Evolutionary conservation across 2,888 invertebrate species (phyloP).

Genomic region (Xestia rhomboidea): DNA sequence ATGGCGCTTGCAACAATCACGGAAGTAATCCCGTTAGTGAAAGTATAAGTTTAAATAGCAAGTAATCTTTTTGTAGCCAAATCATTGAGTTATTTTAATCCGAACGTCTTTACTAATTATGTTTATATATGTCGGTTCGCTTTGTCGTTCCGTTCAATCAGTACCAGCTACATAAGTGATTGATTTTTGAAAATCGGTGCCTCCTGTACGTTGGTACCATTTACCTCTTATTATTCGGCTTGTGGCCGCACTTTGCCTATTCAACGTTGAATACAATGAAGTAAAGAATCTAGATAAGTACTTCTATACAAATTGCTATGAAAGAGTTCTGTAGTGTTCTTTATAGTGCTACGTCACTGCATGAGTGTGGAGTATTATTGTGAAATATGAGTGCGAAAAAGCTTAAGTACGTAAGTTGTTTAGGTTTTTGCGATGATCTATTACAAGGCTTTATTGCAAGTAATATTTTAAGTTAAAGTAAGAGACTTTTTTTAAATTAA

Average conservation of each 20-base stretch:
- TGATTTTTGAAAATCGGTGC: conserved; percentile 87
- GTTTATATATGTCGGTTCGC: conserved; percentile 47
- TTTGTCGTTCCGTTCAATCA: conserved; percentile 86
- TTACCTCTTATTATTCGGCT: conserved; percentile 75
- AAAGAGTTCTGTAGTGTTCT: conserved; percentile 52
- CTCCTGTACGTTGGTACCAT: conserved; percentile 84
- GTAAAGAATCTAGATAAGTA: conserved; percentile 63
- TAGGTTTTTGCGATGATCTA: conserved; percentile 33
- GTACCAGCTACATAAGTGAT: conserved; percentile 89
- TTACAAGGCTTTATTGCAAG: conserved; percentile 26
- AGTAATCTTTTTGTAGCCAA: background rate
- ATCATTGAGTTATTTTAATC: conserved; percentile 38
- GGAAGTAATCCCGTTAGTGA: too few relatives aligned
- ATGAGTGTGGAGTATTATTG: conserved; percentile 47
- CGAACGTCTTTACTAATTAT: conserved; percentile 45
- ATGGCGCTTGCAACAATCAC: too few relatives aligned
- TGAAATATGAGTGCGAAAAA: conserved; percentile 48
- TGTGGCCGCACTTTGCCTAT: conserved; percentile 69
- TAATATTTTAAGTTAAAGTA: conserved; percentile 3
- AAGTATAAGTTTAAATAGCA: too few relatives aligned
- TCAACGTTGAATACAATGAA: conserved; percentile 63
- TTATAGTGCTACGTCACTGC: conserved; percentile 51
- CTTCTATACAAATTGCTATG: conserved; percentile 62
- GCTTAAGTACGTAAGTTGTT: conserved; percentile 24
- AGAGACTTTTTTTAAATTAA: background rate